Percentiles rank a stretch among this genome's conserved stretches.
phyloP scores from a whole-genome alignment of 1,140 invertebrate genomes.

The Ruditapes philippinarum region DNA sequence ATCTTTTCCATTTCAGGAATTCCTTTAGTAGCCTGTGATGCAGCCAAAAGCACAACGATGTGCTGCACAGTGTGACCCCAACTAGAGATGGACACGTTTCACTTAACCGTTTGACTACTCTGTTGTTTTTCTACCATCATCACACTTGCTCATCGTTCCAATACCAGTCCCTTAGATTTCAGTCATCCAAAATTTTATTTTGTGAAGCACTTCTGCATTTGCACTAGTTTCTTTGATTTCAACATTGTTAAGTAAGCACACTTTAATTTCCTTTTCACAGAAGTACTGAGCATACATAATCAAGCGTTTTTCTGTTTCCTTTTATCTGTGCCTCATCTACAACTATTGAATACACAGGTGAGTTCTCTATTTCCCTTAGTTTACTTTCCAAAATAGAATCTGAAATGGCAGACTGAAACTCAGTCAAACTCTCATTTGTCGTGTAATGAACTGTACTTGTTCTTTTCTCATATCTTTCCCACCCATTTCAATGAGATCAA shows the following conservation, averaged over 20 bases:
- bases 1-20: background rate
- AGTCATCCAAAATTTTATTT: background rate
- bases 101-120: no score
- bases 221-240: constrained; percentile 10
- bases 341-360: background rate
- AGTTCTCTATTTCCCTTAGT: background rate
- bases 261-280: background rate
- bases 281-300: constrained; percentile 43
- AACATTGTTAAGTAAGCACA: background rate
- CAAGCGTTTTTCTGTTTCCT: background rate
- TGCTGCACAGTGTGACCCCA: constrained; percentile 40
- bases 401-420: constrained; percentile 43
- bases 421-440: constrained; percentile 1
- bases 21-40: background rate
- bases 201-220: constrained; percentile 18
- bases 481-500: background rate
- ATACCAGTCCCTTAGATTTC: no score
- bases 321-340: background rate
- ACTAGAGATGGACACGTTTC: constrained; percentile 21
- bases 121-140: no score
- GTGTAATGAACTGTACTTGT: background rate
- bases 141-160: no score
- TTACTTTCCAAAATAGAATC: background rate
- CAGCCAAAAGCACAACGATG: constrained; percentile 37
- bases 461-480: background rate